A percentile compares a stretch with the other conserved stretches of the same genome.
These are phyloP conservation scores for Bactericera cockerelli DNA, from an alignment of 1,140 invertebrate genomes.

Conservation along the genomic window DNA sequence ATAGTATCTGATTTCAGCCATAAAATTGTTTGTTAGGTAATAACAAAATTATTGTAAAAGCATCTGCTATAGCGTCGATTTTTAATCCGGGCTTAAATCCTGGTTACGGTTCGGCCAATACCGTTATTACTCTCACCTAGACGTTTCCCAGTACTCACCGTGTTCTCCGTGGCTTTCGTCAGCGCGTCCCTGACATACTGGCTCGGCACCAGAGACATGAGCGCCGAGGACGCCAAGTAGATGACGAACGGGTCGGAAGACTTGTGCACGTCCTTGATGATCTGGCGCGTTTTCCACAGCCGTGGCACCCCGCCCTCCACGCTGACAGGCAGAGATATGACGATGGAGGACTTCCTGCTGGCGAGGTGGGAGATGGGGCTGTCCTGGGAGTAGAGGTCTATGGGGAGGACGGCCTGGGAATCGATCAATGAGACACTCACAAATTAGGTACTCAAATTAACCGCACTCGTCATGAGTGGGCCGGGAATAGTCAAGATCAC, in stretches of 20 bases:
- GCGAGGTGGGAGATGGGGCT: constrained; percentile 24
- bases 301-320: constrained; percentile 41
- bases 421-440: too few relatives aligned
- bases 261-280: constrained; percentile 23
- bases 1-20: too few relatives aligned
- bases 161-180: constrained; percentile 18
- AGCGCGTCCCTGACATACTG: constrained; percentile 22
- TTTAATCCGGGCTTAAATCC: too few relatives aligned
- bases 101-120: too few relatives aligned
- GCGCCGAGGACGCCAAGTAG: constrained; percentile 32
- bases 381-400: constrained; percentile 30
- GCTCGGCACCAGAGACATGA: constrained; percentile 27
- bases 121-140: too few relatives aligned
- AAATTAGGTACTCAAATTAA: too few relatives aligned
- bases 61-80: too few relatives aligned
- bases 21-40: too few relatives aligned
- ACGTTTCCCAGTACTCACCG: too few relatives aligned
- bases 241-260: constrained; percentile 36
- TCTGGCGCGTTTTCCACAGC: constrained; percentile 38
- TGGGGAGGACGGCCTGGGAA: constrained; percentile 29
- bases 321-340: constrained; percentile 33
- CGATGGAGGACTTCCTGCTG: constrained; percentile 31
- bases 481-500: too few relatives aligned
- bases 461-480: too few relatives aligned
- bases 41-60: too few relatives aligned